These are phyloP conservation scores for Isichthys henryi DNA, from an alignment of 2,113 vertebrate species.

Conservation along the genomic window DNA sequence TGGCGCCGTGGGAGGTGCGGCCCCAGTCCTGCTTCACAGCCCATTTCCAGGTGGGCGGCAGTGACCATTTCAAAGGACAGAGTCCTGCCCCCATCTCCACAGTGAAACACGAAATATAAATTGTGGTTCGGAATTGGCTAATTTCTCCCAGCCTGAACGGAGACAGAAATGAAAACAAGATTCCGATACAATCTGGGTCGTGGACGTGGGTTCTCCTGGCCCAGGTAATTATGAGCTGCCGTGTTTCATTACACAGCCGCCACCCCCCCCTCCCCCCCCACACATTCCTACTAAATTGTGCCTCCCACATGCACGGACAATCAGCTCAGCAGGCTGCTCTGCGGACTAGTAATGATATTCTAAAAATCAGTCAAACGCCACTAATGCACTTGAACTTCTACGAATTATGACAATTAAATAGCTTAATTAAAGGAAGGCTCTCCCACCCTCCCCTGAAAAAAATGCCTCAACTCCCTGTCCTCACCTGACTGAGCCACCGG, in stretches of 20 bases:
- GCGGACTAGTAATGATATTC: slow-evolving; percentile 70
- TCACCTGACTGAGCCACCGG: background rate
- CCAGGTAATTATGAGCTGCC: slow-evolving; percentile 48
- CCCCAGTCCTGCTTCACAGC: slow-evolving; percentile 1
- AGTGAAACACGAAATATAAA: slow-evolving; percentile 46
- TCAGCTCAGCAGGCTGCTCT: slow-evolving; percentile 56
- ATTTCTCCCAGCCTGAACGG: slow-evolving; percentile 49
- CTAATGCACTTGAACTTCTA: slow-evolving; percentile 60
- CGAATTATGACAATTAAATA: slow-evolving; percentile 55
- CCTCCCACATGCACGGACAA: slow-evolving; percentile 62
- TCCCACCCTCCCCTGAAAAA: background rate
- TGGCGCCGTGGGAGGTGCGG: slow-evolving; percentile 13
- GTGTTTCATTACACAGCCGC: slow-evolving; percentile 36
- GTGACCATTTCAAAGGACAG: slow-evolving; percentile 33
- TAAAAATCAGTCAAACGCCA: slow-evolving; percentile 61
- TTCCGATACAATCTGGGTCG: slow-evolving; percentile 32
- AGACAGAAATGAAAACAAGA: slow-evolving; percentile 46
- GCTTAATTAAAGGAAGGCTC: slow-evolving; percentile 47
- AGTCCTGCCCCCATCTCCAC: slow-evolving; percentile 15
- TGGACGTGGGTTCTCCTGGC: slow-evolving; percentile 37
- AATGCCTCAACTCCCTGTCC: background rate
- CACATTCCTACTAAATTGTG: slow-evolving; percentile 64
- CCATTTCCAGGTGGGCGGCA: slow-evolving; percentile 32
- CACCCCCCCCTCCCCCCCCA: slow-evolving; percentile 29
- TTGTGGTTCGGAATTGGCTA: slow-evolving; percentile 45